Evolutionary conservation across 2,113 vertebrate species (phyloP).

Genomic region (Anas platyrhynchos): DNA sequence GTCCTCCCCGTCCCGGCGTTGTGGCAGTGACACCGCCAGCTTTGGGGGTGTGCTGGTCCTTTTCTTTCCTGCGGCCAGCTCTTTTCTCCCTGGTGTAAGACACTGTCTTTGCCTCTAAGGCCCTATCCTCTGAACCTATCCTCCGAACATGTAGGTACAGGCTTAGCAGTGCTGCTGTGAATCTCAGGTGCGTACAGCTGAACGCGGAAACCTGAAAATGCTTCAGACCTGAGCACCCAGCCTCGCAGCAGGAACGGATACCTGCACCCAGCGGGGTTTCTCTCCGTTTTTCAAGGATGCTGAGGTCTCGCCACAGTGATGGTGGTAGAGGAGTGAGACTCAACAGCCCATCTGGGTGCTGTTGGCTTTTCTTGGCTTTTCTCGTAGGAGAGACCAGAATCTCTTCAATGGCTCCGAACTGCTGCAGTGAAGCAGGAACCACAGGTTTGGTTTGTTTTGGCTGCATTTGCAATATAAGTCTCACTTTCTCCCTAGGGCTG

Average conservation of each 20-base stretch:
- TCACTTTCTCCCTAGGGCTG: background rate
- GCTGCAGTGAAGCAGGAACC: conserved; percentile 6
- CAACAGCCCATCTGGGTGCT: background rate
- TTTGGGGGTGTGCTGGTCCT: background rate
- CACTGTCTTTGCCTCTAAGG: conserved; percentile 6
- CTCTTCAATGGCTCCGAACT: background rate
- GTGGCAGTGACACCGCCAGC: background rate
- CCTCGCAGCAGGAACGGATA: background rate
- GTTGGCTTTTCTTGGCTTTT: background rate
- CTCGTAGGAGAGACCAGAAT: background rate
- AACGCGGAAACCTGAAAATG: background rate
- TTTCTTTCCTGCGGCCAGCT: accelerated
- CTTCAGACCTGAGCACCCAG: background rate
- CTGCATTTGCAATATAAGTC: background rate
- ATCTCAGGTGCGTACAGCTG: background rate
- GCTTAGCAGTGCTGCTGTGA: background rate
- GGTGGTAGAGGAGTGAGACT: accelerated
- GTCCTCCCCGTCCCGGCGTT: background rate
- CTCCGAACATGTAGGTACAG: conserved; percentile 33
- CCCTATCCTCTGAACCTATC: background rate
- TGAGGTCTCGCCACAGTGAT: background rate
- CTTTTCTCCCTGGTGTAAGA: background rate
- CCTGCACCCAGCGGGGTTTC: background rate
- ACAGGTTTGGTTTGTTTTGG: conserved; percentile 12
- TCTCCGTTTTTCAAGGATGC: accelerated